Evolutionary conservation across 2,113 vertebrate genomes (phyloP), one percentile per base, ranked within the genome.

Genomic region (Cygnus buccinator): DNA sequence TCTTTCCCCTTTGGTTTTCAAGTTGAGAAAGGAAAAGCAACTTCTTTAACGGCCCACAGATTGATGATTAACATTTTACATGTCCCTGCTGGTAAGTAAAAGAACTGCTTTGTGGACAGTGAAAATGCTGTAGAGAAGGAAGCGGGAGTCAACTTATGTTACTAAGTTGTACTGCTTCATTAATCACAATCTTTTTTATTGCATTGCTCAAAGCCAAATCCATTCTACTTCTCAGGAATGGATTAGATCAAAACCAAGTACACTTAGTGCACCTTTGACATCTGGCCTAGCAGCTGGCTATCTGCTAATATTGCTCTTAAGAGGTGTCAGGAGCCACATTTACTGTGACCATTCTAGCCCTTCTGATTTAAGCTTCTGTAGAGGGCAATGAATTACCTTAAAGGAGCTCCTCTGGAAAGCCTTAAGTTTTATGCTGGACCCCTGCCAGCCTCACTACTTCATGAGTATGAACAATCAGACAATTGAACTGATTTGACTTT

Each of bases 401-500:
- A 98, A 98, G 98, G 97, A 98, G 96, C 97, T 97, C 87, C 89
- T 94, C 96, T 96, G 96, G 88, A 97, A 97, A 98, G 97, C 95
- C 97, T 95, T 87, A 98, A 98, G 97, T 97, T 98, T 98, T 98
- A 97, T 97, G 89, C 97, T 46, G 89, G 98, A 98, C 98, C 98
- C 98, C 98, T 96, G 97, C 98, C 96, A 97, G 97, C 95, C 96
- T 96, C 93, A 94, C 96, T 95, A 97, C 97, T 98, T 98, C 96
- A 93, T 95, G 97, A 97, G 97, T 97, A 97, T 96, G 98, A 98
- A 98, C 97, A 98, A 98, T 98, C 98, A 98, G 97, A 98, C 98
- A 98, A 98, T 98, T 98, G 98, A 98, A 98, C 96, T 98, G 98
- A 98, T 98, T 98, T 98, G 98, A 98, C 98, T 98, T 97, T 89